Base-by-base conservation (phyloP, 2,888 invertebrate species). In the Thyatira batis region DNA sequence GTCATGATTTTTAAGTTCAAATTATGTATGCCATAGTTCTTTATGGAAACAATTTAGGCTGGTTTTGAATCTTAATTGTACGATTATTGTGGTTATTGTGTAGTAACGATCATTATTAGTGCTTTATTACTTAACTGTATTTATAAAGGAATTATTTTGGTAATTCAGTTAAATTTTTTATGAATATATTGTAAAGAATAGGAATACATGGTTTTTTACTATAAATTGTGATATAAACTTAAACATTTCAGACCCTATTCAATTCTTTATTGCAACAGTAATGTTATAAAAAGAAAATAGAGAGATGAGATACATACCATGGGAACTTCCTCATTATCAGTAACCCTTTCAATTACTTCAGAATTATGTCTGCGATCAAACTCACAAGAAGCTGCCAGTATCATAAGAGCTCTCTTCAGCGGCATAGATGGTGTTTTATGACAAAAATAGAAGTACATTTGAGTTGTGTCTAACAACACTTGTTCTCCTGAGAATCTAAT, bases 401-500 rank as follows among this genome's bases (percentile, higher is more conserved):
- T 97, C 98, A 99, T 99, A 10, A 99, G 94, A 17, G 98, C 97
- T 69, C 99, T 94, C 89, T 98, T 99, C 49, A 99, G 88, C 51
- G 97, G 95, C 97, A 99, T 99, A 60, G 96, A 96, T 0, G 98
- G 98, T 6, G 98, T 98, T 92, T 98, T 98, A 79, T 98, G 96
- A 82, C 99, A 97, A 87, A 98, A 99, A 81, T 96, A 97, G 82
- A 97, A 98, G 85, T 98, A 99, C 93, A 99, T 94, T 82, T 98
- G 96, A 5, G 98, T 97, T n/a, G 99, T 99, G 78, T 98, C 98
- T 57, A 99, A 88, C 11, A 99, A 92, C 1, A 99, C 98, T 93
- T 98, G 97, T 84, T 99, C 99, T 57, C 98, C 98, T 53, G 98
- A 98, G 89, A 97, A 99, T 71, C 97, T 95, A 69, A 99, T 99